These are phyloP conservation scores for Enteromius fasciolatus DNA, from an alignment of 2,797 vertebrate species.

Conservation along the genomic window DNA sequence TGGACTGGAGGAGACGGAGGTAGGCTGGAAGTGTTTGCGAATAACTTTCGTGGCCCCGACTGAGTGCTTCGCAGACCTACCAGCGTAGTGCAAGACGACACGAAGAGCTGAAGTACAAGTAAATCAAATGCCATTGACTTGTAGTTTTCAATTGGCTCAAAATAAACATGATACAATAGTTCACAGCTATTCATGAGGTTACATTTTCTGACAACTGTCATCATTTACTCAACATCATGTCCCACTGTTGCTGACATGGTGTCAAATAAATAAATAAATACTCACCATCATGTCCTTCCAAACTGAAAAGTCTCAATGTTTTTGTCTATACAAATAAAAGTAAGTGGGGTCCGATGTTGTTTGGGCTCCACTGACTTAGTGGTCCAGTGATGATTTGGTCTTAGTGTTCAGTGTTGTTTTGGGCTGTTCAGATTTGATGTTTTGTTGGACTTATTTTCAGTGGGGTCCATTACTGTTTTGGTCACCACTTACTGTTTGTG, in stretches of 20 bases:
- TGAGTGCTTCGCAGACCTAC: conserved; percentile 60
- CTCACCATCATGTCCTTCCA: background rate
- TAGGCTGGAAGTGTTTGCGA: conserved; percentile 53
- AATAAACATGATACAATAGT: background rate
- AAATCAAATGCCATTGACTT: conserved; percentile 23
- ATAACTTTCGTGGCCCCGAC: conserved; percentile 58
- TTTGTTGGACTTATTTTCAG: background rate
- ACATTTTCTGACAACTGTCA: background rate
- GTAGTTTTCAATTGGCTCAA: background rate
- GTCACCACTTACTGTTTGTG: too few species aligned
- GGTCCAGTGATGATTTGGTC: background rate
- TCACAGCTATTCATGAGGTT: background rate
- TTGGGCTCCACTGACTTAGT: background rate
- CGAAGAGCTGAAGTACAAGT: conserved; percentile 29
- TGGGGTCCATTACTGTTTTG: too few species aligned
- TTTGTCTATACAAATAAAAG: background rate
- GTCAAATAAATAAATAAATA: too few species aligned
- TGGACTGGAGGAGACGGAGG: conserved; percentile 49
- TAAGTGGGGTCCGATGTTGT: background rate
- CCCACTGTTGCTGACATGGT: too few species aligned
- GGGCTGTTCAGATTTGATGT: background rate
- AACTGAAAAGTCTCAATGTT: background rate
- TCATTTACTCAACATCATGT: background rate
- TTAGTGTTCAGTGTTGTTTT: background rate
- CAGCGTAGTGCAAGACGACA: conserved; percentile 59